phyloP scores from a whole-genome alignment of 2,113 vertebrate species.

The Mesitornis unicolor region DNA sequence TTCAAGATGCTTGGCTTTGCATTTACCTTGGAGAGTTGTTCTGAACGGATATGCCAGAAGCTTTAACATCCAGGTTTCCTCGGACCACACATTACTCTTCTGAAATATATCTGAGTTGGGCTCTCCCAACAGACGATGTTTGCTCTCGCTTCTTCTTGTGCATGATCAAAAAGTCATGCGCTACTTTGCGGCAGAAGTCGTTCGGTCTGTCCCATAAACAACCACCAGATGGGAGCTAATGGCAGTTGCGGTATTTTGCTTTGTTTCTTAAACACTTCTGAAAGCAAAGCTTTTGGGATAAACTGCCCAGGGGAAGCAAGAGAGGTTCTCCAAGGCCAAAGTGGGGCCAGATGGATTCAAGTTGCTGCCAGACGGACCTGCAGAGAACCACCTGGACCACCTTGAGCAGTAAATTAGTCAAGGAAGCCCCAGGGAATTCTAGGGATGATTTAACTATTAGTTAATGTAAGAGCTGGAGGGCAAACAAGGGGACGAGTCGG shows the following conservation, averaged over 20 bases:
- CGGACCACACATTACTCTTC: not conserved
- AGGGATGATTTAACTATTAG: not conserved
- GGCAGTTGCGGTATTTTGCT: not conserved
- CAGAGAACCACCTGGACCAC: slow-evolving; percentile 28
- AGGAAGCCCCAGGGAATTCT: not conserved
- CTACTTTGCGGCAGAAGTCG: not conserved
- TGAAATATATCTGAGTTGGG: not conserved
- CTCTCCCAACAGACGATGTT: accelerated
- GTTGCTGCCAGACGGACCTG: not conserved
- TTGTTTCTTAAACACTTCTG: not conserved
- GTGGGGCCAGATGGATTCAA: not conserved
- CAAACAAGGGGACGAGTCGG: not conserved
- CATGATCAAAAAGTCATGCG: accelerated
- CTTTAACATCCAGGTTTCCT: not conserved
- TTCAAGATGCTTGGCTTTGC: not conserved
- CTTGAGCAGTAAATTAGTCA: not conserved
- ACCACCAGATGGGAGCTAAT: not conserved
- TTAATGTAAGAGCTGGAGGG: not conserved
- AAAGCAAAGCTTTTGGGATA: not conserved
- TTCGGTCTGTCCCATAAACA: not conserved
- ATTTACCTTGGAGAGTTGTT: not conserved
- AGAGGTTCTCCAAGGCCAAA: not conserved
- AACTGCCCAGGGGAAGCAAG: not conserved
- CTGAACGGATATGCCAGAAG: not conserved
- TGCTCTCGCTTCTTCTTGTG: accelerated